These are phyloP conservation scores for Bolinopsis microptera DNA, from an alignment of 37 sponge, comb jelly and placozoan species.

Conservation along the genomic window DNA sequence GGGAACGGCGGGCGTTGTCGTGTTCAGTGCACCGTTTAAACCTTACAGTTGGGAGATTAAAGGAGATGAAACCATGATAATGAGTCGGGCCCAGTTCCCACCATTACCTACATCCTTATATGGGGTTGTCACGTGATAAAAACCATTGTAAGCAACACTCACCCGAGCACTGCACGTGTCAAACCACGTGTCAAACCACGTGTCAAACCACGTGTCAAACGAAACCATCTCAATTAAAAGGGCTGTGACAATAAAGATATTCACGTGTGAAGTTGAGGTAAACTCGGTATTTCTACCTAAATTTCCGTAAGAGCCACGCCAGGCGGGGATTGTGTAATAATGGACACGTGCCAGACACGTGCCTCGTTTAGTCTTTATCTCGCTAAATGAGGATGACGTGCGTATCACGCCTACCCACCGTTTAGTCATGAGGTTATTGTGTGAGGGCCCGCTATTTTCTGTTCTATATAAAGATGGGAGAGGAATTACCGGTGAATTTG, in stretches of 20 bases:
- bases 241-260: background rate
- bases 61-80: background rate
- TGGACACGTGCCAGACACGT: background rate
- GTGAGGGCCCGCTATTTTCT: background rate
- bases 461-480: background rate
- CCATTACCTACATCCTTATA: background rate
- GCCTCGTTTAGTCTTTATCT: background rate
- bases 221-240: background rate
- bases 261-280: background rate
- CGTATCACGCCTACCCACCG: background rate
- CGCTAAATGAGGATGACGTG: background rate
- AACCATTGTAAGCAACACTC: too few species aligned
- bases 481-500: background rate
- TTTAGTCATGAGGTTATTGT: background rate
- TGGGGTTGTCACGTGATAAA: too few species aligned
- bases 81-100: background rate
- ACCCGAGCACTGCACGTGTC: too few species aligned
- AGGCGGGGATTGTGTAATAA: background rate
- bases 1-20: too few species aligned
- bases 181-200: too few species aligned
- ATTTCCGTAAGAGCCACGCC: background rate
- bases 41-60: background rate
- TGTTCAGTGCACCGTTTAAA: background rate
- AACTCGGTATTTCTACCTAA: background rate
- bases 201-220: too few species aligned